Evolutionary conservation across 2,888 invertebrate species (phyloP), one percentile per base, ranked within the genome.

Genomic region (Polymixis lichenea): DNA sequence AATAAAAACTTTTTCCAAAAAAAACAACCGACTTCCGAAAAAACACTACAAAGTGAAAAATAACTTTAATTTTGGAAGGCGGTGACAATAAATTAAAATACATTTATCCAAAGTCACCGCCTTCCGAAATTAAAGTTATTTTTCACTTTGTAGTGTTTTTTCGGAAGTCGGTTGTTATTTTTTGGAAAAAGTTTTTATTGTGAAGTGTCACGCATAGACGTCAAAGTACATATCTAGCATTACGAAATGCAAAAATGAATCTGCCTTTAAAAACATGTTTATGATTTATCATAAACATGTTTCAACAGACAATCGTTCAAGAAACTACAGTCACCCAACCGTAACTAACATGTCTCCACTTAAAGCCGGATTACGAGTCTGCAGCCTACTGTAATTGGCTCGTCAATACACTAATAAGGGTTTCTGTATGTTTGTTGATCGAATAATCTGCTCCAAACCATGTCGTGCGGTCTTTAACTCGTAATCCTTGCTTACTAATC

Each of bases 371-470:
- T 78, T 77, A 78, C n/a, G 49, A 73, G 28, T 32, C 17, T 19
- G 0, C 32, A 60, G 15, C 8, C 15, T 49, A 13, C 3, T 46
- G 46, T 78, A 67, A 78, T 77, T 78, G 83, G 61, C 66, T 77
- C 66, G 43, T 67, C 77, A 83, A 77, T 83, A 66, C 61, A 66
- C 55, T 77, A 83, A 77, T 83, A 61, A 76, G 76, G 77, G 75
- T 64, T 43, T 13, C 15, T 17, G 25, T 58, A 43, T 53, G 62
- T 56, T 82, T 82, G 82, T 75, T 32, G 43, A 75, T 81, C 38
- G 8, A 82, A 51, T 77, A 76, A 77, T 77, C 77, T 75, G 75
- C 58, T 72, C 9, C 1, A 9, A 80, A 60, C 17, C 72, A 15
- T 56, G 55, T 43, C 28, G 17, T 25, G n/a, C 6, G 76, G 55